Evolutionary conservation across 2,113 vertebrate species (phyloP).

Genomic region (Cyanoramphus novaezelandiae): DNA sequence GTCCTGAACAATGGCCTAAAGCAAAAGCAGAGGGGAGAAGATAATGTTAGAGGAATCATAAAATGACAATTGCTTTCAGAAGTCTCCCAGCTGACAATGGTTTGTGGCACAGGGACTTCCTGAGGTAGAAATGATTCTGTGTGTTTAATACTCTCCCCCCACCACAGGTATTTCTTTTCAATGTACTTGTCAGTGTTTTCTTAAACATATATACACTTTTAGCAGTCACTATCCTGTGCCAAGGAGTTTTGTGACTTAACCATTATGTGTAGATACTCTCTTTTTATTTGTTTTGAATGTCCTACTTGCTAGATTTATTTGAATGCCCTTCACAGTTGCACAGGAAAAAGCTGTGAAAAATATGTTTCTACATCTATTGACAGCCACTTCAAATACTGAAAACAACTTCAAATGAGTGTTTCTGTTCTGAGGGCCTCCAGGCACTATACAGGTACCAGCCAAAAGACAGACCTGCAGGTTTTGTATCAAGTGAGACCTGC

Average conservation of each 20-base stretch:
- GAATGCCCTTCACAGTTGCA: not conserved
- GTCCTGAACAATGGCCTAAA: not conserved
- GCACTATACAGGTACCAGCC: not conserved
- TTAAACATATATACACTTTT: not conserved
- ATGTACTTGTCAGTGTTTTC: not conserved
- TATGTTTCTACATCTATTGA: not conserved
- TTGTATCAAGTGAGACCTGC: not conserved
- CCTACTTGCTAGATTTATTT: not conserved
- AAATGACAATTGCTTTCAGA: not conserved
- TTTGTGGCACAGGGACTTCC: not conserved
- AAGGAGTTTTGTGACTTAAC: not conserved
- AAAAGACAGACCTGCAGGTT: not conserved
- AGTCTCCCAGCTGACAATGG: not conserved
- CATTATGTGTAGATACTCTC: not conserved
- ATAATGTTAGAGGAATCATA: not conserved
- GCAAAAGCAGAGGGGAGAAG: not conserved
- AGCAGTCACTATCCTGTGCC: not conserved
- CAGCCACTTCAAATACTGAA: not conserved
- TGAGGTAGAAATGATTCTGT: not conserved
- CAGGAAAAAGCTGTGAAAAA: not conserved
- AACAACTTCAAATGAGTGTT: not conserved
- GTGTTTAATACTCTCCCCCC: accelerated
- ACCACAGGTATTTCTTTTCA: not conserved
- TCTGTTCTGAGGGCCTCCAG: not conserved
- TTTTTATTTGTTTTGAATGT: not conserved